These are phyloP conservation scores for Adrianichthys oophorus DNA, from an alignment of 2,797 vertebrate species.

Conservation along the genomic window DNA sequence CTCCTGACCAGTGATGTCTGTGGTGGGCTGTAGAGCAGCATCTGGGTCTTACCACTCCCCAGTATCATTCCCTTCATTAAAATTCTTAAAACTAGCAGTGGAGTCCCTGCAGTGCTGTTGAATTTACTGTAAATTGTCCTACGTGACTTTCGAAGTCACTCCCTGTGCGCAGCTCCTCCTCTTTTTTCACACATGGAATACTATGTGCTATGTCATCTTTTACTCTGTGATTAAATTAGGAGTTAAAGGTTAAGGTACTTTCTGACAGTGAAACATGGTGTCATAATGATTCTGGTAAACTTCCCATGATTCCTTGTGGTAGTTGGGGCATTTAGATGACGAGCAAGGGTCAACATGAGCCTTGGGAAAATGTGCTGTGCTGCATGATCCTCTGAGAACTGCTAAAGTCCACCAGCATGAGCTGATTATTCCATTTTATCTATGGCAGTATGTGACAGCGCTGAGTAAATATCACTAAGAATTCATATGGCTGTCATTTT, in stretches of 20 bases:
- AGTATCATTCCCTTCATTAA: slow-evolving; percentile 58
- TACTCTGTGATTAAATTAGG: not conserved
- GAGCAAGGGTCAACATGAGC: slow-evolving; percentile 41
- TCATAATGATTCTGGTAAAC: slow-evolving; percentile 12
- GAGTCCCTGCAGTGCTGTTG: slow-evolving; percentile 39
- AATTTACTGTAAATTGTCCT: slow-evolving; percentile 40
- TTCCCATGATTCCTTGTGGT: slow-evolving; percentile 6
- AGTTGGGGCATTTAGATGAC: slow-evolving; percentile 17
- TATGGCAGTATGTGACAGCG: slow-evolving; percentile 26
- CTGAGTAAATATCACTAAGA: slow-evolving; percentile 53
- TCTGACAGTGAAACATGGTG: slow-evolving; percentile 15
- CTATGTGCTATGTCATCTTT: slow-evolving; percentile 2
- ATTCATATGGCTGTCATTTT: slow-evolving; percentile 56
- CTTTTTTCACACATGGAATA: slow-evolving; percentile 10
- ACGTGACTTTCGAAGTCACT: slow-evolving; percentile 54
- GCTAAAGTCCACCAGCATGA: slow-evolving; percentile 12
- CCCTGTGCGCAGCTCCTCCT: not conserved
- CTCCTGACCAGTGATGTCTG: too few species aligned
- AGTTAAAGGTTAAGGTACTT: slow-evolving; percentile 31
- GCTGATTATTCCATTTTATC: slow-evolving; percentile 32
- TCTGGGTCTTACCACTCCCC: slow-evolving; percentile 64
- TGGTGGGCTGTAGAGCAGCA: slow-evolving; percentile 23
- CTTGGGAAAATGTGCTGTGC: slow-evolving; percentile 36
- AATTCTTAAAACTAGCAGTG: slow-evolving; percentile 41
- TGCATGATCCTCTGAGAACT: slow-evolving; percentile 27